Percentiles rank a stretch among this genome's conserved stretches.
These are phyloP conservation scores for Hymenochirus boettgeri DNA, from an alignment of 2,113 vertebrate genomes.

Conservation along the genomic window DNA sequence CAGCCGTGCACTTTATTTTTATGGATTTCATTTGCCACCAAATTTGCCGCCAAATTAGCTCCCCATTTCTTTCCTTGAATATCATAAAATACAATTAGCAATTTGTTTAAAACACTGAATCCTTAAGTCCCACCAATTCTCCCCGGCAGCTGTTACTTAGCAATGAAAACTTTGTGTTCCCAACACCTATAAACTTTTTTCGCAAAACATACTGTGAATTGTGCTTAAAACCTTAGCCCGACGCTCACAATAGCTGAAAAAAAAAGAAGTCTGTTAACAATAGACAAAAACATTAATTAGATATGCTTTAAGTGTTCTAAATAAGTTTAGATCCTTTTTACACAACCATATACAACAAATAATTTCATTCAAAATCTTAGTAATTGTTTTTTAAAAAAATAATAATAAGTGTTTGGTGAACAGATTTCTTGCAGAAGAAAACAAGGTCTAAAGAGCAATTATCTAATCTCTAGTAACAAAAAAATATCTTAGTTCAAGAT, in stretches of 20 bases:
- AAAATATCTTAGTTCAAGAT: too few relatives aligned
- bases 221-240: neutral
- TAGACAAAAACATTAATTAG: constrained; percentile 13
- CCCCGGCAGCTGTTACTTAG: constrained; percentile 4
- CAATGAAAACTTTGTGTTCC: neutral
- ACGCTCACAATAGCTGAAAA: neutral
- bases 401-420: too few relatives aligned
- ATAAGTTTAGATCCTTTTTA: neutral
- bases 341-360: neutral
- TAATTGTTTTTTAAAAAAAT: neutral
- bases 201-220: constrained; percentile 14
- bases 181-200: constrained; percentile 24
- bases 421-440: too few relatives aligned
- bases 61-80: constrained; percentile 19
- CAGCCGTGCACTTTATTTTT: too few relatives aligned
- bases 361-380: neutral
- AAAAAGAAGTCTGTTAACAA: neutral
- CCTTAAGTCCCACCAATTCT: constrained; percentile 16
- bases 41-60: constrained; percentile 1
- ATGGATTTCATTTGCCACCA: too few relatives aligned
- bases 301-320: neutral
- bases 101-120: constrained; percentile 38
- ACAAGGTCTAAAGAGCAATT: too few relatives aligned
- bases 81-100: constrained; percentile 24
- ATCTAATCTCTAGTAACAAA: too few relatives aligned